Conservation (phyloP, 2,888 invertebrate genomes). For the Andricus quercusramuli region DNA sequence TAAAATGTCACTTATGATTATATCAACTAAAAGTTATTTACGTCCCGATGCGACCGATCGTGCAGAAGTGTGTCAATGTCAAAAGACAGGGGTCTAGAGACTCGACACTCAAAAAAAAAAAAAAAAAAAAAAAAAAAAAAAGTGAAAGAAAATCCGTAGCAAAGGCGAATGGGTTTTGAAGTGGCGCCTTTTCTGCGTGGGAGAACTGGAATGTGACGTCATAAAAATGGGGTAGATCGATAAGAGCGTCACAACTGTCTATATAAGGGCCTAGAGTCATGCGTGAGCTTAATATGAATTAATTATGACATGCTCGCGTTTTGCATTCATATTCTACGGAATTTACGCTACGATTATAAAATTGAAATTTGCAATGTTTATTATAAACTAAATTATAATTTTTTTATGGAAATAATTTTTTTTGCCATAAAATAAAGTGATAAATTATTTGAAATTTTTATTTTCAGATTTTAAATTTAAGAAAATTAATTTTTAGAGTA, state of each 20-base stretch:
- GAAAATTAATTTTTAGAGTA: too few relatives aligned
- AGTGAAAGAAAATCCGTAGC: neutral
- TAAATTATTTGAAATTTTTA: too few relatives aligned
- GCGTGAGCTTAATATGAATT: slow-evolving; percentile 1
- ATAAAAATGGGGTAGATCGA: slow-evolving; percentile 44
- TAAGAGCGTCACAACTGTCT: slow-evolving; percentile 37
- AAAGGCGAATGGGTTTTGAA: slow-evolving; percentile 12
- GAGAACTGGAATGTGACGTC: slow-evolving; percentile 45
- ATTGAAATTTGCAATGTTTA: too few relatives aligned
- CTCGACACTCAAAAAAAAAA: neutral
- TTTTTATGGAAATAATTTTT: too few relatives aligned
- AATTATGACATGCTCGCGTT: slow-evolving; percentile 26
- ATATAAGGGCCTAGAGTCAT: slow-evolving; percentile 29
- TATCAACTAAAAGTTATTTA: neutral
- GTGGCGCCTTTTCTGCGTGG: slow-evolving; percentile 43
- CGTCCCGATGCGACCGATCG: slow-evolving; percentile 3
- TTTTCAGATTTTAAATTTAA: too few relatives aligned
- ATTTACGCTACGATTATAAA: neutral
- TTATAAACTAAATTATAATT: too few relatives aligned
- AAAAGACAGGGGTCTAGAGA: slow-evolving; percentile 23
- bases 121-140: neutral
- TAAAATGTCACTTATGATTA: neutral
- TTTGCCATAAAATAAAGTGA: too few relatives aligned
- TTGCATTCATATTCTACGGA: neutral
- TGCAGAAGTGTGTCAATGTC: slow-evolving; percentile 38